Evolutionary conservation across 2,888 invertebrate genomes (phyloP).

Genomic region (Resseliella maxima): DNA sequence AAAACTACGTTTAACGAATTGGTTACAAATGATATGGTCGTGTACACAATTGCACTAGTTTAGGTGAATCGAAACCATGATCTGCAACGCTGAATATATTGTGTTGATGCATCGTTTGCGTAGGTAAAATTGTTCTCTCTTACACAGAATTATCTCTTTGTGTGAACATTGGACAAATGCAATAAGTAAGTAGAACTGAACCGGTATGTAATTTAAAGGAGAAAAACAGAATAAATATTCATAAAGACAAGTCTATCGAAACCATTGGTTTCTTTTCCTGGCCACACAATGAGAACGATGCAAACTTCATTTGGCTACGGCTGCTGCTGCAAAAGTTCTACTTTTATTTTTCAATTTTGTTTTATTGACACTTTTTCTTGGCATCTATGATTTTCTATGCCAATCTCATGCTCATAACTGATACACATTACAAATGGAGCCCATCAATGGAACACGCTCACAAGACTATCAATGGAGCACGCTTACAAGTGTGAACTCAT

Average conservation of each 20-base stretch:
- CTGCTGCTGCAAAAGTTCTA: constrained; percentile 38
- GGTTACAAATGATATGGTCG: constrained; percentile 37
- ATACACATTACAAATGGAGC: constrained; percentile 28
- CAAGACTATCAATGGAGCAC: no score
- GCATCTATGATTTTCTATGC: constrained; percentile 2
- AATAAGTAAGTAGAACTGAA: constrained; percentile 43
- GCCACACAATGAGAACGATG: neutral
- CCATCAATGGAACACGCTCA: neutral
- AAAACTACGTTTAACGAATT: neutral
- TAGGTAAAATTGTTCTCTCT: neutral
- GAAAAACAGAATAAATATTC: constrained; percentile 53
- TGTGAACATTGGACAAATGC: neutral
- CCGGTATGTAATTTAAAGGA: neutral
- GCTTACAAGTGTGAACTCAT: neutral
- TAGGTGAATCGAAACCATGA: neutral
- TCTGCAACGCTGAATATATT: neutral
- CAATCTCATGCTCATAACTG: constrained; percentile 1
- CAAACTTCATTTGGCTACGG: neutral
- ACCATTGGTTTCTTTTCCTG: neutral
- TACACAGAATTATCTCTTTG: neutral
- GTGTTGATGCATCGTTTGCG: neutral
- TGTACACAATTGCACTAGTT: neutral
- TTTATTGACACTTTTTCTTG: constrained; percentile 32
- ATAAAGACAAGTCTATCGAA: neutral
- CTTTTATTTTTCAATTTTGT: neutral